Conservation (phyloP, 2,113 vertebrate species). For the Oostethus manadensis region DNA sequence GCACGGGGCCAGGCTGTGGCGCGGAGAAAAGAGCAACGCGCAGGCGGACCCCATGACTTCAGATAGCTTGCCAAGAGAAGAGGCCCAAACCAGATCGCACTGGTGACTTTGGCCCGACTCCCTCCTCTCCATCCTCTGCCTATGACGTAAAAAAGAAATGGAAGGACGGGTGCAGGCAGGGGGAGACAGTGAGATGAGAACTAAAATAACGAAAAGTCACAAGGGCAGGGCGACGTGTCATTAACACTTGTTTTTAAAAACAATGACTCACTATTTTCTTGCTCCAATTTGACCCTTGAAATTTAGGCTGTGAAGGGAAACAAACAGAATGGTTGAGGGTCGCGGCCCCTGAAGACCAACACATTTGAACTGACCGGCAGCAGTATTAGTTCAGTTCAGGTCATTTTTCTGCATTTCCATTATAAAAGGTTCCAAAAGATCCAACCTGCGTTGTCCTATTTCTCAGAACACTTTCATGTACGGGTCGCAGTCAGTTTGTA, state of each 20-base stretch:
- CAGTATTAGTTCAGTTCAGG: background rate
- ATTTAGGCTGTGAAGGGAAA: background rate
- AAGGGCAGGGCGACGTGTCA: constrained; percentile 14
- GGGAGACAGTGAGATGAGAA: constrained; percentile 15
- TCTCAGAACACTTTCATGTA: too few species aligned
- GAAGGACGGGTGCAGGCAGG: constrained; percentile 11
- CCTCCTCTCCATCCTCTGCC: constrained; percentile 15
- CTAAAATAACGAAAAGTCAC: constrained; percentile 20
- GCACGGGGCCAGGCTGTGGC: constrained; percentile 51
- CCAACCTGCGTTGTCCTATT: background rate
- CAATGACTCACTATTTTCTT: constrained; percentile 38
- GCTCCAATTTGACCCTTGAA: constrained; percentile 30
- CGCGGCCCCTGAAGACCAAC: background rate
- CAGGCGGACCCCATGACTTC: constrained; percentile 36
- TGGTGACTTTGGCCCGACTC: constrained; percentile 41
- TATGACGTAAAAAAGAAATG: background rate
- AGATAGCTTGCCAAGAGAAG: constrained; percentile 45
- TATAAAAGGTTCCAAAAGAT: background rate
- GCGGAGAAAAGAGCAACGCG: constrained; percentile 52
- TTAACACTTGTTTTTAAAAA: constrained; percentile 48
- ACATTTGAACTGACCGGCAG: background rate
- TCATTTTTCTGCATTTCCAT: background rate
- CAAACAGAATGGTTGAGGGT: background rate
- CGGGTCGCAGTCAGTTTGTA: too few species aligned
- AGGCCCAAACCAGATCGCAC: constrained; percentile 44